Conservation (phyloP, 2,797 vertebrate genomes). For the Vespertilio murinus region DNA sequence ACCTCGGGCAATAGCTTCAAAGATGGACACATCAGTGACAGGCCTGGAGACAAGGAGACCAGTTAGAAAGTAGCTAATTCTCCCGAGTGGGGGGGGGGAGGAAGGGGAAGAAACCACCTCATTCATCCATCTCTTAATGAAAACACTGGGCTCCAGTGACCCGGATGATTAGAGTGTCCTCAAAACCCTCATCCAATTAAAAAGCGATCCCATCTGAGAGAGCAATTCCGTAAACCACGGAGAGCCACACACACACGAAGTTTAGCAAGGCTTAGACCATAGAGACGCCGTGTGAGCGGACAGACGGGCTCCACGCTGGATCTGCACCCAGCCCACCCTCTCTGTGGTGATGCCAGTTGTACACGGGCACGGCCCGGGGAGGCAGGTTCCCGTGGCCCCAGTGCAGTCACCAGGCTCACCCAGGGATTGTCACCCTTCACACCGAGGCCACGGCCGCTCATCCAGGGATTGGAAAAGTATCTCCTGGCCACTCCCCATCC, state of each 20-base stretch:
- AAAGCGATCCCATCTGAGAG: background rate
- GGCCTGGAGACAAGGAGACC: background rate
- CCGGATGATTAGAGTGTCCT: background rate
- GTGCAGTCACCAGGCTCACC: background rate
- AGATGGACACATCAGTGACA: background rate
- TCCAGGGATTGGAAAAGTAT: background rate
- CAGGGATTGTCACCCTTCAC: background rate
- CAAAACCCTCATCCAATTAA: constrained; percentile 29
- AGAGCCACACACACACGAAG: background rate
- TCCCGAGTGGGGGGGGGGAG: background rate
- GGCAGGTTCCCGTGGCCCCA: background rate
- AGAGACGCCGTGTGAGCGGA: background rate
- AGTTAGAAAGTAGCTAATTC: background rate
- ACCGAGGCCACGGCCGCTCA: background rate
- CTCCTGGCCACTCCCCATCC: background rate
- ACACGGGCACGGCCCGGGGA: background rate
- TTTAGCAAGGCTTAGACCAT: background rate
- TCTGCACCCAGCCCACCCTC: background rate
- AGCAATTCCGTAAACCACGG: background rate
- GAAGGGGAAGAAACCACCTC: background rate
- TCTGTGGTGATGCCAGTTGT: background rate
- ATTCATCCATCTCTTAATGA: background rate
- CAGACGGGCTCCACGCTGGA: too few relatives aligned
- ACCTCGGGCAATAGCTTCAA: background rate
- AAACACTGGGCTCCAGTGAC: background rate